These are phyloP conservation scores for Tachysurus fulvidraco DNA, from an alignment of 2,113 vertebrate genomes.

Conservation along the genomic window DNA sequence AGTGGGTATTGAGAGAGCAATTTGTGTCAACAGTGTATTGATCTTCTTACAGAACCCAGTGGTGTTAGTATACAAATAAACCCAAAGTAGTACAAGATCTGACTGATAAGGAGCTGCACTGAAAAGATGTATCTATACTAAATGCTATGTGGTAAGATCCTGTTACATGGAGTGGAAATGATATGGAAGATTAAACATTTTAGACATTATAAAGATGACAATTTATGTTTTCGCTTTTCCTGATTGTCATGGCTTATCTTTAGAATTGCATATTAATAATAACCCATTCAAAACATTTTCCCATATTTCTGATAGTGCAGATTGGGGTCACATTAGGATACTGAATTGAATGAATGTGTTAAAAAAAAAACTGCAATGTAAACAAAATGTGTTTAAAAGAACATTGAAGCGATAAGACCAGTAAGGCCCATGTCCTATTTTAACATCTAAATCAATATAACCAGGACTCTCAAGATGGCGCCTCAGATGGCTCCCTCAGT, in stretches of 20 bases:
- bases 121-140: not conserved
- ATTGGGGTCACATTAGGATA: not conserved
- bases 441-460: not conserved
- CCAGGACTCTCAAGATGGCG: not conserved
- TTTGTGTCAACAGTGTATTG: not conserved
- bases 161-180: not conserved
- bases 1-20: not conserved
- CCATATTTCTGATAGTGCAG: not conserved
- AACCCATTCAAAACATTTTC: not conserved
- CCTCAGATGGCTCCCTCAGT: no score
- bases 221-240: not conserved
- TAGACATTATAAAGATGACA: not conserved
- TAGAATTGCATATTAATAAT: not conserved
- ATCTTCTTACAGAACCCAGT: not conserved
- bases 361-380: no score
- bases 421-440: no score
- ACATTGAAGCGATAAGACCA: not conserved
- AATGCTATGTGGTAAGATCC: not conserved
- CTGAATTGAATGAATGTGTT: not conserved
- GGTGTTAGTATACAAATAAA: not conserved
- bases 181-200: not conserved
- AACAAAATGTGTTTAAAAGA: not conserved
- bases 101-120: not conserved
- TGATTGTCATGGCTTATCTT: not conserved
- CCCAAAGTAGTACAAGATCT: not conserved